Conservation (phyloP, 2,113 vertebrate genomes). For the Pongo pygmaeus region DNA sequence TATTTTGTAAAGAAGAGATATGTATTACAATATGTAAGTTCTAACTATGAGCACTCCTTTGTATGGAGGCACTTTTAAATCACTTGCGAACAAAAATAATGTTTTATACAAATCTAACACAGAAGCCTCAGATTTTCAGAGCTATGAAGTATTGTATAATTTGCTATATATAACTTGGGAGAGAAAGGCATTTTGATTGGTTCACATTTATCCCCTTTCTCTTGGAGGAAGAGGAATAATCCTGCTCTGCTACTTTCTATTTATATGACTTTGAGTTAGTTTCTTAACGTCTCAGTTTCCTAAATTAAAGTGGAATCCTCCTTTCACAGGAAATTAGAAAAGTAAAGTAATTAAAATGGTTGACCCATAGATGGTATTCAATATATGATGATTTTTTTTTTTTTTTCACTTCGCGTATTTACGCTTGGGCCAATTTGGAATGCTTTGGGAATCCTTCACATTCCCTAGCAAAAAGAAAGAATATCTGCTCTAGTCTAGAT, state of each 20-base stretch:
- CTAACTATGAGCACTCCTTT: not conserved
- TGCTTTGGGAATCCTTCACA: not conserved
- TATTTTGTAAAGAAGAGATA: not conserved
- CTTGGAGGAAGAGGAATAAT: not conserved
- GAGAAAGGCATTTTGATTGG: not conserved
- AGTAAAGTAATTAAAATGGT: not conserved
- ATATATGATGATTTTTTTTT: not conserved
- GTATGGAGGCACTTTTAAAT: not conserved
- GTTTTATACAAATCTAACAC: constrained; percentile 16
- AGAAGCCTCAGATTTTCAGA: not conserved
- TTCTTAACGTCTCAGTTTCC: not conserved
- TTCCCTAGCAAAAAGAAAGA: not conserved
- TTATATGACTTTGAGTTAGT: not conserved
- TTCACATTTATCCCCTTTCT: not conserved
- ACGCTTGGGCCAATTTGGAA: not conserved
- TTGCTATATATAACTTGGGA: not conserved
- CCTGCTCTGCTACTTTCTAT: not conserved
- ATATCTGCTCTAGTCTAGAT: not conserved
- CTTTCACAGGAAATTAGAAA: not conserved
- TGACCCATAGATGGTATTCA: not conserved
- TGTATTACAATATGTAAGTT: not conserved
- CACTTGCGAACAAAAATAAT: constrained; percentile 3
- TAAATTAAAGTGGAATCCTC: not conserved
- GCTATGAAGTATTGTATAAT: not conserved
- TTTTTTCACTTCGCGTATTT: not conserved